A percentile compares a stretch with the other conserved stretches of the same genome.
Evolutionary conservation across 1,140 invertebrate species (phyloP).

Genomic region (Pseudomyrmex cubaensis): DNA sequence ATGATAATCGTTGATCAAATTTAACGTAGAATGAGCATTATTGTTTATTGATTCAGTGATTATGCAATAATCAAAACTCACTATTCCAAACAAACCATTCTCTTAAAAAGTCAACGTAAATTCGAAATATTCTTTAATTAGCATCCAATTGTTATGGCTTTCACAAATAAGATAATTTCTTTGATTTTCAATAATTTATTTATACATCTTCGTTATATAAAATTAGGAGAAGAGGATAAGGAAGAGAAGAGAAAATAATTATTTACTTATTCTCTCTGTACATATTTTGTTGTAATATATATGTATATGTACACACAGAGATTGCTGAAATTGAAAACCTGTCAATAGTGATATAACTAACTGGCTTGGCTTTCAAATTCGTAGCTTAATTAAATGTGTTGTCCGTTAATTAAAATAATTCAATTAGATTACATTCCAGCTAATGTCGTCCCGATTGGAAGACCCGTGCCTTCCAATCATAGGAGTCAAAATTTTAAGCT

Average conservation of each 20-base stretch:
- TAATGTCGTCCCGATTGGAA: not conserved
- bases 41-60: not conserved
- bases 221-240: too few species aligned
- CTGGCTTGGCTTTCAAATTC: too few species aligned
- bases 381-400: slow-evolving; percentile 11
- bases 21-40: not conserved
- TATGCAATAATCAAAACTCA: not conserved
- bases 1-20: not conserved
- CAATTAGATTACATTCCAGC: not conserved
- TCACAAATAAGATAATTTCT: not conserved
- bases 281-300: too few species aligned
- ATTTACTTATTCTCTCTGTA: too few species aligned
- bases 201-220: not conserved
- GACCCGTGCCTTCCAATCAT: not conserved
- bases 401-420: not conserved
- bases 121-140: not conserved
- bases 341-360: too few species aligned
- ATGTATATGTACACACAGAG: too few species aligned
- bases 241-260: too few species aligned
- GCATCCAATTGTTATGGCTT: too few species aligned
- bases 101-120: not conserved
- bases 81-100: not conserved
- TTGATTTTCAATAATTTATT: not conserved
- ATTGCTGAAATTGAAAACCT: too few species aligned
- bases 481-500: not conserved